These are phyloP conservation scores for Tenualosa ilisha DNA, from an alignment of 2,797 vertebrate genomes.

Conservation along the genomic window DNA sequence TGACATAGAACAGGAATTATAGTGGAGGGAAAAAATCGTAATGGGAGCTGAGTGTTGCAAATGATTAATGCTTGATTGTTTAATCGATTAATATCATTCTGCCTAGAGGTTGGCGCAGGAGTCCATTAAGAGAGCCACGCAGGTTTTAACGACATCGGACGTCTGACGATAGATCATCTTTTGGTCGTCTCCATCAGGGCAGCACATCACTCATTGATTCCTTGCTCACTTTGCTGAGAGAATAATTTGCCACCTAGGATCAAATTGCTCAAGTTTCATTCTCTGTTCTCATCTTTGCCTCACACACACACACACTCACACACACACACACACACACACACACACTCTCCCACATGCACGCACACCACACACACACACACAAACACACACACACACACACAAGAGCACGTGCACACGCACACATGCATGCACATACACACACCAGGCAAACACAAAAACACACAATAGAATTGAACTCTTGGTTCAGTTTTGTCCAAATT, in stretches of 20 bases:
- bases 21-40: slow-evolving; percentile 73
- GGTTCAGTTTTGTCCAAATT: too few relatives aligned
- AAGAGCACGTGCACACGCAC: not conserved
- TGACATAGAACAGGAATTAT: slow-evolving; percentile 74
- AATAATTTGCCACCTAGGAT: not conserved
- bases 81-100: slow-evolving; percentile 66
- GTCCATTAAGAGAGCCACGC: not conserved
- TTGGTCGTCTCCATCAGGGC: not conserved
- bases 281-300: too few relatives aligned
- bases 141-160: not conserved
- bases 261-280: not conserved
- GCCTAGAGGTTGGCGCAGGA: not conserved
- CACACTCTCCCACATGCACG: not conserved
- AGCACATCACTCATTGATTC: not conserved
- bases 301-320: not conserved
- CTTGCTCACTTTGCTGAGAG: not conserved
- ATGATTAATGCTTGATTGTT: slow-evolving; percentile 75
- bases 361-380: not conserved
- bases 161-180: not conserved
- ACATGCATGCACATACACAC: not conserved
- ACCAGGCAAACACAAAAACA: too few relatives aligned
- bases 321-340: not conserved
- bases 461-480: too few relatives aligned
- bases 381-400: not conserved
- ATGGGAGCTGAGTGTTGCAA: slow-evolving; percentile 72